Base-by-base conservation (phyloP, 2,113 vertebrate species). In the Maccullochella peelii region DNA sequence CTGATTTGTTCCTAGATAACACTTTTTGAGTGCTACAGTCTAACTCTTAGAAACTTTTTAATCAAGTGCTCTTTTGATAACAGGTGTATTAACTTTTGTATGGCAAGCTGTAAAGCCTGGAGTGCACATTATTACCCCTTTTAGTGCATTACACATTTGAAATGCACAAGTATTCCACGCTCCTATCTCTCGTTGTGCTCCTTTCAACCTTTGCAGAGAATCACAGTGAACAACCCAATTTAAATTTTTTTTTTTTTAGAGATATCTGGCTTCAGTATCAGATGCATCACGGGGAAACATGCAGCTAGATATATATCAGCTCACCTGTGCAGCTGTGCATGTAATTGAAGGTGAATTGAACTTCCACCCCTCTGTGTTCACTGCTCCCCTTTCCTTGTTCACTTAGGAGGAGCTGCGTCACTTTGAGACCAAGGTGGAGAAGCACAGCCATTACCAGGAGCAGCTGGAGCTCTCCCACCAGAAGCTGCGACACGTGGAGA, bases 341-440 rank as follows among this genome's bases (percentile, higher is more conserved):
- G 73, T 87, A 65, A 84, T 52, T 82, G 70, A 84, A 78, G 71
- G 33, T 52, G 33, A 84, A 50, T 66, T 33, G 11, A 78, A 68
- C 40, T 70, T 36, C 0, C 6, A 36, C 3, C 7, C 12, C 36
- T 52, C 15, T 54, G 27, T 65, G 36, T 70, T 70, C 6, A 0
- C 57, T 49, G 27, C 36, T 30, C 27, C 58, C 15, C 27, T 49
- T 47, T 68, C 8, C 44, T n/a, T 38, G 40, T 23, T 57, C 33
- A 6, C 86, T 61, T 67, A 99, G 98, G 98, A 99, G 86, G 98
- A 99, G 88, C 96, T 99, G 61, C 97, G 88, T 79, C 98, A 99
- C 91, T 99, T 99, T 1, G 98, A 99, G 92, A 97, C 96, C 72
- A 98, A 99, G 81, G 97, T 99, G 30, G 98, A 99, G 85, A 99